phyloP scores from a whole-genome alignment of 2,797 vertebrate species.

The Acrossocheilus fasciatus region DNA sequence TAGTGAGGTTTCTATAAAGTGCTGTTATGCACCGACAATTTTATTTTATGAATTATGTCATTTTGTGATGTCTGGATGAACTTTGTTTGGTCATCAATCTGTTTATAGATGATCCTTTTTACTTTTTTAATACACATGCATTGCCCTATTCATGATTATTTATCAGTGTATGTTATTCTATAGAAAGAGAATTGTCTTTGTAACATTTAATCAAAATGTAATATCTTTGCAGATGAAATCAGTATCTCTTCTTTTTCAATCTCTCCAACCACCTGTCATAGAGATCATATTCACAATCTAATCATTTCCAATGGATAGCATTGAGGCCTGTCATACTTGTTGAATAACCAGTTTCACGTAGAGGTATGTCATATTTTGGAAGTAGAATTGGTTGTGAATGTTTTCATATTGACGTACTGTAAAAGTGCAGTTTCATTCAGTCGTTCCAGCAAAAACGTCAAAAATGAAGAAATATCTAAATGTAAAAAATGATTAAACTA shows the following conservation, averaged over 20 bases:
- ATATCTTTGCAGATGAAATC: neutral
- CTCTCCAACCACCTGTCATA: neutral
- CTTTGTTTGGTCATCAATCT: neutral
- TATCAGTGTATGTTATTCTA: neutral
- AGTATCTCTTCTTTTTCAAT: neutral
- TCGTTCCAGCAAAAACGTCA: neutral
- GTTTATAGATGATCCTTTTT: neutral
- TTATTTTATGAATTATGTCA: neutral
- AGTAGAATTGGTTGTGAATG: neutral
- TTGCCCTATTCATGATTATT: neutral
- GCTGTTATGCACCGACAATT: no score
- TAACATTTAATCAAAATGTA: neutral
- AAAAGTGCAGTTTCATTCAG: neutral
- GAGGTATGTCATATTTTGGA: neutral
- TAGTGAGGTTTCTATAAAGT: neutral
- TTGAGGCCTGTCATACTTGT: neutral
- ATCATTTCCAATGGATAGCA: neutral
- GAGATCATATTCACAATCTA: slow-evolving; percentile 1
- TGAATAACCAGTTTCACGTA: neutral
- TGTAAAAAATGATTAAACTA: neutral
- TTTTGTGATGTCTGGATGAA: neutral
- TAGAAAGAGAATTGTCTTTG: neutral
- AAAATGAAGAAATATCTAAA: neutral
- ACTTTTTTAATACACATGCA: neutral
- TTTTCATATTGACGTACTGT: neutral